Percentiles rank a stretch among this genome's conserved stretches.
Conservation (phyloP, 1,140 invertebrate genomes). For the Nylanderia fulva region DNA sequence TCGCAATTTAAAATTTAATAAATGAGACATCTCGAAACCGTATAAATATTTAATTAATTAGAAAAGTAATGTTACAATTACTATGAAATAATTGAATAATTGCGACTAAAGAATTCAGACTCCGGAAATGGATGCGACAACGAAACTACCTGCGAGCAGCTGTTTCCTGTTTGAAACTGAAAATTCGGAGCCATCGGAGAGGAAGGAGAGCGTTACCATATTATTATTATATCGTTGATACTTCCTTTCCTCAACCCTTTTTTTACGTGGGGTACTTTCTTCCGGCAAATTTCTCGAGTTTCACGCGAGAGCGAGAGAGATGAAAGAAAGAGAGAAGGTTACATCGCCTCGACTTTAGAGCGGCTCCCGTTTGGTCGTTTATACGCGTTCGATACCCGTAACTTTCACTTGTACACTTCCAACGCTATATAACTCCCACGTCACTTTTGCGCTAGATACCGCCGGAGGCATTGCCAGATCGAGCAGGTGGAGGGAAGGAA, state of each 20-base stretch:
- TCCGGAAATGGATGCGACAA: neutral
- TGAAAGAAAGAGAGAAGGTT: constrained; percentile 14
- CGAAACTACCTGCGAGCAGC: neutral
- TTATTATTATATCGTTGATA: constrained; percentile 7
- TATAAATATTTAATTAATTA: neutral
- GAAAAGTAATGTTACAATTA: neutral
- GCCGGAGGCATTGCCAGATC: constrained; percentile 15
- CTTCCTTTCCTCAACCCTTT: neutral
- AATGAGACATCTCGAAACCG: neutral
- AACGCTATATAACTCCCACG: constrained; percentile 68
- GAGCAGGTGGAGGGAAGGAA: neutral
- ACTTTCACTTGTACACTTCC: constrained; percentile 71
- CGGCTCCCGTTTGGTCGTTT: constrained; percentile 37
- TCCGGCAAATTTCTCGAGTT: constrained; percentile 39
- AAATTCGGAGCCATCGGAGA: too few species aligned
- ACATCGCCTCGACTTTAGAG: constrained; percentile 32
- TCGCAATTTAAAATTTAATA: neutral
- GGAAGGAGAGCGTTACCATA: too few species aligned
- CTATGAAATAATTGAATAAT: neutral
- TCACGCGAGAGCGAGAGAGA: constrained; percentile 4
- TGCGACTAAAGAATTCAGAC: neutral
- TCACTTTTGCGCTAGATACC: constrained; percentile 70
- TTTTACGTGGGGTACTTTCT: neutral
- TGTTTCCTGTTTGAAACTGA: neutral
- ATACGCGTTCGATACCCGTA: constrained; percentile 53